phyloP scores from a whole-genome alignment of 1,140 invertebrate species.

The Tyrophagus putrescentiae region DNA sequence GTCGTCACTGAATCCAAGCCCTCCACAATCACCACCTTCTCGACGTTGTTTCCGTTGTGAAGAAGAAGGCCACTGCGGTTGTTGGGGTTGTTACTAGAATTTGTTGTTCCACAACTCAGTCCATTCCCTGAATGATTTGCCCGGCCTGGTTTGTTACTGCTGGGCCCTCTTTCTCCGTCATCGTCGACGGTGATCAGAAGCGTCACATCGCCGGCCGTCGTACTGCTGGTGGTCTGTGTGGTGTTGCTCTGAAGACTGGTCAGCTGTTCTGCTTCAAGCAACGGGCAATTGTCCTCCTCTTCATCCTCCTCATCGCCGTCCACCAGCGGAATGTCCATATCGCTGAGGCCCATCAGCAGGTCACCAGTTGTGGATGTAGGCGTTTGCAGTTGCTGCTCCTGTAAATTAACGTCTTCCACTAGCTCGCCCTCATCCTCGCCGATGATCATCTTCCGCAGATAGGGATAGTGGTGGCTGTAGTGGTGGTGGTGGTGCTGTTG shows the following conservation, averaged over 20 bases:
- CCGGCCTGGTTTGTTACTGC: not conserved
- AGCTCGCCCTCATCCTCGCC: no score
- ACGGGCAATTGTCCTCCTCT: not conserved
- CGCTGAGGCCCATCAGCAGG: not conserved
- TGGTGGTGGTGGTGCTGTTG: conserved; percentile 3
- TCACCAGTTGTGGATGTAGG: not conserved
- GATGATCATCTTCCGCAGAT: conserved; percentile 4
- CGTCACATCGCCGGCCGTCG: not conserved
- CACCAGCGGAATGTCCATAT: conserved; percentile 2
- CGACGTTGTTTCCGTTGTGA: no score
- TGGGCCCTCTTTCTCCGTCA: not conserved
- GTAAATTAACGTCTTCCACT: not conserved
- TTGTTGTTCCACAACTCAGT: not conserved
- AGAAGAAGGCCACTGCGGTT: no score
- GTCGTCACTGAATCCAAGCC: no score
- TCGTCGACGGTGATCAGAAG: not conserved
- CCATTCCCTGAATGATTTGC: not conserved
- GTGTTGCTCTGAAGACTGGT: not conserved
- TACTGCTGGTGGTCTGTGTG: no score
- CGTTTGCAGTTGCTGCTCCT: not conserved
- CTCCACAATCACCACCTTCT: no score
- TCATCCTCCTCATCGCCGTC: not conserved
- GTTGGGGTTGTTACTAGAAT: not conserved
- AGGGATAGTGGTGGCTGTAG: conserved; percentile 1
- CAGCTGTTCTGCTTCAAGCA: not conserved